These are phyloP conservation scores for Eupithecia vulgata DNA, from an alignment of 2,888 invertebrate genomes.

Conservation along the genomic window DNA sequence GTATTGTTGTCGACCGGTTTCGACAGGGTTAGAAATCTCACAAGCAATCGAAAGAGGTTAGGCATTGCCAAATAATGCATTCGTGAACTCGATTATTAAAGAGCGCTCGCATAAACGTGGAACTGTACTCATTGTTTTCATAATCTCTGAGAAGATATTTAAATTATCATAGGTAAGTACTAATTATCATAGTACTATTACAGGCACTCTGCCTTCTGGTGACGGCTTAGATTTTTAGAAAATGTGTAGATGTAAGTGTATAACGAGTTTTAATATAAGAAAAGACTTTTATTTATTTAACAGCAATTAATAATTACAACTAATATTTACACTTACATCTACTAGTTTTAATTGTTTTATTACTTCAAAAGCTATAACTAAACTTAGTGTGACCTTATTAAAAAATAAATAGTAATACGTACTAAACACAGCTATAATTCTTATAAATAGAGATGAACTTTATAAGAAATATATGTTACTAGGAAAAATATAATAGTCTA, in stretches of 20 bases:
- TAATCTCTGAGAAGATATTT: constrained; percentile 1
- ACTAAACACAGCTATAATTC: constrained; percentile 5
- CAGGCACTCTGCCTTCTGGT: no score
- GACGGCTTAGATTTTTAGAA: no score
- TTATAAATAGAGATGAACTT: background rate
- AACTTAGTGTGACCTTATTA: no score
- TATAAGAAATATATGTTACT: background rate
- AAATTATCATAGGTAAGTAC: constrained; percentile 1
- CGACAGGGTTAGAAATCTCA: constrained; percentile 47
- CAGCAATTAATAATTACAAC: no score
- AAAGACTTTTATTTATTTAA: no score
- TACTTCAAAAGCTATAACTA: no score
- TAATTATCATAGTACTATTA: no score
- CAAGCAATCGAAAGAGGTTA: constrained; percentile 57
- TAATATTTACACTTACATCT: no score
- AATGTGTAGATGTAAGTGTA: no score
- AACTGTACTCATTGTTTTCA: constrained; percentile 28
- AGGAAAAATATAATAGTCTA: background rate
- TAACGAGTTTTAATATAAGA: no score
- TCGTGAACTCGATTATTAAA: constrained; percentile 54
- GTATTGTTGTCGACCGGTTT: constrained; percentile 41
- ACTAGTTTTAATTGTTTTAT: no score
- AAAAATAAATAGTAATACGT: no score
- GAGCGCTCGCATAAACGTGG: constrained; percentile 36
- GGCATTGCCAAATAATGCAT: constrained; percentile 50